Conservation (phyloP, 2,888 invertebrate species). For the Aricia artaxerxes region DNA sequence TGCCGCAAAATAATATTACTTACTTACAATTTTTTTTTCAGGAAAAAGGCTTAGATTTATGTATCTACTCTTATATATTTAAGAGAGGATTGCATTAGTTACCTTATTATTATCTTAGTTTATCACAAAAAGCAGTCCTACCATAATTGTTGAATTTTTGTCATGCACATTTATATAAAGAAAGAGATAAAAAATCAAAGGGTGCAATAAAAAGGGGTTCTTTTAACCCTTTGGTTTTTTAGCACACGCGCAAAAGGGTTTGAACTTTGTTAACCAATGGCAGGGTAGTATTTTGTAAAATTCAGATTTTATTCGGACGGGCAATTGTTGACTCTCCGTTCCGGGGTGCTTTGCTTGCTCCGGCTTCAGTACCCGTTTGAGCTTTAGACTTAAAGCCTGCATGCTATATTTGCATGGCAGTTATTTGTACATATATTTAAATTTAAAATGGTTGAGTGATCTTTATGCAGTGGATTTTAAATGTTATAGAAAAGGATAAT, state of each 20-base stretch:
- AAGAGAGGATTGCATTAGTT: no score
- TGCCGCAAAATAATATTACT: no score
- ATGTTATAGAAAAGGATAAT: background rate
- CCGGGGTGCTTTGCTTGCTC: constrained; percentile 50
- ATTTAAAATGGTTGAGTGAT: background rate
- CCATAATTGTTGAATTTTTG: background rate
- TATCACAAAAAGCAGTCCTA: background rate
- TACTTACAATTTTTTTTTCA: no score
- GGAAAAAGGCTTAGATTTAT: no score
- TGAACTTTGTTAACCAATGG: constrained; percentile 68
- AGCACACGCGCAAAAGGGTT: constrained; percentile 77
- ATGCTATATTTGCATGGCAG: constrained; percentile 45
- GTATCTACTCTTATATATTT: no score
- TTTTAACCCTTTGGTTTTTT: constrained; percentile 76
- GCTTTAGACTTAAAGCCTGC: constrained; percentile 55
- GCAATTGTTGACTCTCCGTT: constrained; percentile 49
- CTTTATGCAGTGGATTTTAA: background rate
- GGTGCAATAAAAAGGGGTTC: constrained; percentile 50
- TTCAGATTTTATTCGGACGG: constrained; percentile 68
- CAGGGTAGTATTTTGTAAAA: constrained; percentile 56
- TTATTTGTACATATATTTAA: background rate
- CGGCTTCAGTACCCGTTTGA: constrained; percentile 56
- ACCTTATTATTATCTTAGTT: background rate
- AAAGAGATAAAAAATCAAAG: constrained; percentile 53
- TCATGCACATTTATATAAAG: constrained; percentile 27